Evolutionary conservation across 2,797 vertebrate genomes (phyloP).

Genomic region (Rhinatrema bivittatum): DNA sequence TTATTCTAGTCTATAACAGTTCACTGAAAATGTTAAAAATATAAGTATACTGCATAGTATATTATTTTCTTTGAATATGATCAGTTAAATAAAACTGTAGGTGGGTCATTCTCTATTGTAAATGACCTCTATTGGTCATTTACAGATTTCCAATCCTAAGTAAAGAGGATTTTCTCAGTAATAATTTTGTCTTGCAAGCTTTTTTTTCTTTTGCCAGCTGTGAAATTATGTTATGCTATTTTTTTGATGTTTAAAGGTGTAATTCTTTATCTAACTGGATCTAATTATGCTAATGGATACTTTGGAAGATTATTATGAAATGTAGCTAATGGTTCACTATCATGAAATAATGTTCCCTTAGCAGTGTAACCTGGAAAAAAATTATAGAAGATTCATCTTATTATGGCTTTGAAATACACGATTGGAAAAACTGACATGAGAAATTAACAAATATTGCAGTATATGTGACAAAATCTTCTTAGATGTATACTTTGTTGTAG

Average conservation of each 20-base stretch:
- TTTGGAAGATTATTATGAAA: conserved; percentile 34
- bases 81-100: too few relatives aligned
- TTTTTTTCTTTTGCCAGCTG: conserved; percentile 19
- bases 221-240: conserved; percentile 23
- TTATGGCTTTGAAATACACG: too few relatives aligned
- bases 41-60: too few relatives aligned
- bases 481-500: background rate
- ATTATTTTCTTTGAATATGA: too few relatives aligned
- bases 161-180: conserved; percentile 25
- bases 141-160: conserved; percentile 17
- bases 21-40: too few relatives aligned
- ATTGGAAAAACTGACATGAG: too few relatives aligned
- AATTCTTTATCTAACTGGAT: conserved; percentile 28
- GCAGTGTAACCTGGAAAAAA: background rate
- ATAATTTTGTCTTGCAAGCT: conserved; percentile 7
- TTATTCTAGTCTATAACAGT: too few relatives aligned
- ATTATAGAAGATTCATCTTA: too few relatives aligned
- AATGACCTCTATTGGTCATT: background rate
- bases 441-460: conserved; percentile 7
- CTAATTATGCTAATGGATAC: conserved; percentile 38
- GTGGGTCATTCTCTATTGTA: conserved; percentile 20
- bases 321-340: conserved; percentile 27
- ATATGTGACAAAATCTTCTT: too few relatives aligned
- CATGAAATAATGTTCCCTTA: conserved; percentile 19
- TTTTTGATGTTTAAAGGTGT: conserved; percentile 13